Percentiles rank a stretch among this genome's conserved stretches.
These are phyloP conservation scores for Hyposoter dolosus DNA, from an alignment of 2,888 invertebrate genomes.

Conservation along the genomic window DNA sequence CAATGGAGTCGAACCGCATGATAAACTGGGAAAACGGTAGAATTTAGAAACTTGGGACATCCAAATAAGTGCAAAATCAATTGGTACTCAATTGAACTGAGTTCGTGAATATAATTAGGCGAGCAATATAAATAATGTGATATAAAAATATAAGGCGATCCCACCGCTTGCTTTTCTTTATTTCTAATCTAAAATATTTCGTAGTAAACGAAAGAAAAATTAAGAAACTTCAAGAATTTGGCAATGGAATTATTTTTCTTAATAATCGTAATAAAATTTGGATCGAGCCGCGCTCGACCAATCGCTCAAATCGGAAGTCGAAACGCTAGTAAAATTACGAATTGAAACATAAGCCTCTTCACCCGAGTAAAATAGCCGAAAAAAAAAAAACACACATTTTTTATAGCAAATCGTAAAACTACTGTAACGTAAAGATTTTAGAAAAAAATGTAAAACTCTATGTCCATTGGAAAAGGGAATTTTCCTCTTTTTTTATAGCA, in stretches of 20 bases:
- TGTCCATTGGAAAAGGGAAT: slow-evolving; percentile 31
- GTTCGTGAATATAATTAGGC: slow-evolving; percentile 37
- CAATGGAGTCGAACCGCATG: not conserved
- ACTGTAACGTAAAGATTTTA: not conserved
- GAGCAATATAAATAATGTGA: slow-evolving; percentile 38
- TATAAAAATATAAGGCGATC: slow-evolving; percentile 43
- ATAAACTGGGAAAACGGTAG: slow-evolving; percentile 54
- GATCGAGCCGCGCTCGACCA: not conserved
- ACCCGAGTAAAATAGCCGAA: not conserved
- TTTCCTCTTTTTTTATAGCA: not conserved
- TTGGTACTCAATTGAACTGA: slow-evolving; percentile 25
- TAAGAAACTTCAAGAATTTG: not conserved
- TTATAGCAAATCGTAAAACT: not conserved
- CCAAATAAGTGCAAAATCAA: slow-evolving; percentile 41
- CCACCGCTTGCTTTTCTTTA: slow-evolving; percentile 5
- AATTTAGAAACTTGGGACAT: slow-evolving; percentile 52
- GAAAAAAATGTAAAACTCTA: not conserved
- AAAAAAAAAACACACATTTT: not conserved
- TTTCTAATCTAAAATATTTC: slow-evolving; percentile 10
- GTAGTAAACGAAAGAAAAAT: not conserved
- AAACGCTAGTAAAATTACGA: not conserved
- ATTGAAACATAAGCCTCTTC: not conserved
- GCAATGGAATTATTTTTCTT: not conserved
- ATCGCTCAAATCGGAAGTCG: not conserved
- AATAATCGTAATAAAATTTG: not conserved